Conservation (phyloP, 2,797 vertebrate species). For the Sebastes kiyomatsui region DNA sequence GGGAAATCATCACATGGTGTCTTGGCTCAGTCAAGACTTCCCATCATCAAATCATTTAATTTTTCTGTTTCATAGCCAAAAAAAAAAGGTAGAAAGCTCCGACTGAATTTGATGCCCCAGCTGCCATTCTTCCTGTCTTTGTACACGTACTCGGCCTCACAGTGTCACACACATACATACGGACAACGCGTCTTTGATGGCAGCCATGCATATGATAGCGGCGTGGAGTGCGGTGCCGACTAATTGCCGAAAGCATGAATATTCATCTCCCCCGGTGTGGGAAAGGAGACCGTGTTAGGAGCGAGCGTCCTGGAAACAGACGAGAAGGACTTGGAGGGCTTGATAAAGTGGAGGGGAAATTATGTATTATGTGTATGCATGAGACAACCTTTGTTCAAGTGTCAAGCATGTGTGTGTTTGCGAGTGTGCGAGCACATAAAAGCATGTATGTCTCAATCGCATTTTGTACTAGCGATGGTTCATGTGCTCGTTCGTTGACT, state of each 20-base stretch:
- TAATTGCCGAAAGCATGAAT: conserved; percentile 75
- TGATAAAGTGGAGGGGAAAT: conserved; percentile 33
- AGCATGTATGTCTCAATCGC: not conserved
- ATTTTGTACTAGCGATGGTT: conserved; percentile 3
- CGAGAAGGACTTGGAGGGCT: conserved; percentile 35
- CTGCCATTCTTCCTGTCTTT: conserved; percentile 24
- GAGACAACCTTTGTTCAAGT: conserved; percentile 44
- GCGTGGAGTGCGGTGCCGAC: conserved; percentile 26
- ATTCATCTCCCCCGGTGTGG: conserved; percentile 54
- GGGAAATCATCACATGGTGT: conserved; percentile 33
- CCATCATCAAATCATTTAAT: conserved; percentile 32
- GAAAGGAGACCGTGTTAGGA: conserved; percentile 33
- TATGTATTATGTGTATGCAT: conserved; percentile 41
- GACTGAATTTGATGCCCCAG: conserved; percentile 29
- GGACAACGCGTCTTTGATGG: conserved; percentile 41
- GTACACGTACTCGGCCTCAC: not conserved
- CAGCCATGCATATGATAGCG: conserved; percentile 45
- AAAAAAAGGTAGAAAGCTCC: conserved; percentile 20
- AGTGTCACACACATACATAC: not conserved
- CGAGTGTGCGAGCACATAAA: not conserved
- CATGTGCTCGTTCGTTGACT: not conserved
- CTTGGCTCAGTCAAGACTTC: conserved; percentile 46
- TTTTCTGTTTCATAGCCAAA: conserved; percentile 33
- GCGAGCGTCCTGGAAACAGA: conserved; percentile 43
- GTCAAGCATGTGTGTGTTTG: not conserved